phyloP scores from a whole-genome alignment of 2,888 invertebrate species.

The Rhyacophila evoluta region DNA sequence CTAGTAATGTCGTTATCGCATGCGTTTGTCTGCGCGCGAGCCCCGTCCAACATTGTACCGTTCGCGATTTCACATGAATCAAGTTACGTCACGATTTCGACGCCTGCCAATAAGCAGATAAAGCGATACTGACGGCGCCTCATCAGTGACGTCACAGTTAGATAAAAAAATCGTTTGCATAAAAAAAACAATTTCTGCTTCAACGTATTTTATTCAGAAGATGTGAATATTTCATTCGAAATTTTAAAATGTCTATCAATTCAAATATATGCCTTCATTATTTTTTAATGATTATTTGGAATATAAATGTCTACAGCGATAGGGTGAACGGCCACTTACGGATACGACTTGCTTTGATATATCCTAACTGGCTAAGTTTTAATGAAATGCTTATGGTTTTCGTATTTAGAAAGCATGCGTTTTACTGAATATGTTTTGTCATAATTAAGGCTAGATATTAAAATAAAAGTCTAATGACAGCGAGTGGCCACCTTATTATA shows the following conservation, averaged over 20 bases:
- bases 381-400: no score
- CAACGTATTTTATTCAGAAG: neutral
- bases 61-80: neutral
- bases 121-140: neutral
- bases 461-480: no score
- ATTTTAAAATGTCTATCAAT: neutral
- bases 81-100: neutral
- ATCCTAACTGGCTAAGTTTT: no score
- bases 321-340: no score
- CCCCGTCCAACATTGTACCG: neutral
- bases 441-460: no score
- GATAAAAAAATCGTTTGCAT: neutral
- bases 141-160: neutral
- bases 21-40: neutral
- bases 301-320: no score
- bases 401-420: no score
- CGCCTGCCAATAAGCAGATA: neutral
- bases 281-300: neutral
- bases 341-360: no score
- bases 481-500: no score
- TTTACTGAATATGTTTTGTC: no score
- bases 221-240: no score
- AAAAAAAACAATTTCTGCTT: neutral
- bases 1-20: neutral
- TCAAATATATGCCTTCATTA: neutral